phyloP scores from a whole-genome alignment of 2,113 vertebrate species.

The Thunnus thynnus region DNA sequence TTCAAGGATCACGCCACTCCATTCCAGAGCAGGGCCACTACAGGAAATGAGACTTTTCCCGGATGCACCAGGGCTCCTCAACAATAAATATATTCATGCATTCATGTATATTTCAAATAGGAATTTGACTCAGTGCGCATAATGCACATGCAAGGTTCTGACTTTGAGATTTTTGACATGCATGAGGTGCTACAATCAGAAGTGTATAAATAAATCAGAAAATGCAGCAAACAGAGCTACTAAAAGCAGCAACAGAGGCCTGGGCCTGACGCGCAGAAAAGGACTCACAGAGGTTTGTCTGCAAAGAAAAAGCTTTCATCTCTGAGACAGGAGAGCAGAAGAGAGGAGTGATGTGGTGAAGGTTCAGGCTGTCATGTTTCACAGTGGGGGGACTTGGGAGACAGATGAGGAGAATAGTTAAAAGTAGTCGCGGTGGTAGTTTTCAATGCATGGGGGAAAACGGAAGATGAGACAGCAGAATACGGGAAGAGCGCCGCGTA shows the following conservation, averaged over 20 bases:
- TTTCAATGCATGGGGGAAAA: constrained; percentile 46
- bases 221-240: constrained; percentile 70
- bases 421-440: constrained; percentile 66
- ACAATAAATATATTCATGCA: constrained; percentile 76
- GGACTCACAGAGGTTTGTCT: constrained; percentile 62
- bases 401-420: constrained; percentile 67
- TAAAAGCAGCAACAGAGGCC: constrained; percentile 64
- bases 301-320: constrained; percentile 74
- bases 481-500: constrained; percentile 23
- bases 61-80: constrained; percentile 38
- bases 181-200: constrained; percentile 71
- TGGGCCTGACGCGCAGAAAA: constrained; percentile 4
- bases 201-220: constrained; percentile 80
- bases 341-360: constrained; percentile 74
- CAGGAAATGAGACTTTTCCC: constrained; percentile 71
- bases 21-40: constrained; percentile 63
- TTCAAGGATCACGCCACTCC: constrained; percentile 75
- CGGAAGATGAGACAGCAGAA: constrained; percentile 56
- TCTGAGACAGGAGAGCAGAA: constrained; percentile 59
- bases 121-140: constrained; percentile 69
- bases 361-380: constrained; percentile 76
- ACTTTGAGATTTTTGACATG: constrained; percentile 59
- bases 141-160: constrained; percentile 65
- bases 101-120: constrained; percentile 77
- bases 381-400: constrained; percentile 65